Percentiles rank a stretch among this genome's conserved stretches.
These are phyloP conservation scores for Sthenelais limicola DNA, from an alignment of 2,888 invertebrate genomes.

Conservation along the genomic window DNA sequence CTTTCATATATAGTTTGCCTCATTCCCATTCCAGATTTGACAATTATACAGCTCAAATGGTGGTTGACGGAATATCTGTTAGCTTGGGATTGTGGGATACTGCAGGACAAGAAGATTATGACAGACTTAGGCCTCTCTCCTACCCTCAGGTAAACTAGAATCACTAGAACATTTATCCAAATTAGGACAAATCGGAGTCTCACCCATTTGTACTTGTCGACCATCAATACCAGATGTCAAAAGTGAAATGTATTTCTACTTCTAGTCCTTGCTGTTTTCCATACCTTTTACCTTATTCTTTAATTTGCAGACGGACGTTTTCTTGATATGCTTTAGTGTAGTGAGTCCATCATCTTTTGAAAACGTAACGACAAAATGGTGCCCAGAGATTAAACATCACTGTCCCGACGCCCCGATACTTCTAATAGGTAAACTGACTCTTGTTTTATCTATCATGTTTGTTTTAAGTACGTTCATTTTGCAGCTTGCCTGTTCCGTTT, in stretches of 20 bases:
- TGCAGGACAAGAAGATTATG: conserved; percentile 98
- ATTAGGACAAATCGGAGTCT: no score
- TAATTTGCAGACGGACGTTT: conserved; percentile 90
- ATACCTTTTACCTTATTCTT: no score
- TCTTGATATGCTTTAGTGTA: conserved; percentile 99
- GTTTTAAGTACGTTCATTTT: no score
- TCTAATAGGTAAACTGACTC: conserved; percentile 85
- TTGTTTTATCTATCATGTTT: no score
- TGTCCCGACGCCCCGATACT: conserved; percentile 99
- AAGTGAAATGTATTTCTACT: no score
- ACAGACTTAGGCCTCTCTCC: conserved; percentile 93
- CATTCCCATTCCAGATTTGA: conserved; percentile 51
- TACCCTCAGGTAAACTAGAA: conserved; percentile 75
- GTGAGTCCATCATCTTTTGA: conserved; percentile 99
- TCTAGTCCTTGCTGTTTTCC: no score
- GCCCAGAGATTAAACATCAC: conserved; percentile 99
- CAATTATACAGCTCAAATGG: conserved; percentile 54
- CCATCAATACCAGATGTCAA: no score
- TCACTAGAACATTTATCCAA: no score
- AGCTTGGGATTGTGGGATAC: conserved; percentile 86
- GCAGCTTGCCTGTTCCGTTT: no score
- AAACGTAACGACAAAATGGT: conserved; percentile 99
- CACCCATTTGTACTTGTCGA: no score
- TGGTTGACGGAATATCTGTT: conserved; percentile 53
- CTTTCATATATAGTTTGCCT: no score